Conservation (phyloP, 2,113 vertebrate species). For the Lamprotornis superbus region DNA sequence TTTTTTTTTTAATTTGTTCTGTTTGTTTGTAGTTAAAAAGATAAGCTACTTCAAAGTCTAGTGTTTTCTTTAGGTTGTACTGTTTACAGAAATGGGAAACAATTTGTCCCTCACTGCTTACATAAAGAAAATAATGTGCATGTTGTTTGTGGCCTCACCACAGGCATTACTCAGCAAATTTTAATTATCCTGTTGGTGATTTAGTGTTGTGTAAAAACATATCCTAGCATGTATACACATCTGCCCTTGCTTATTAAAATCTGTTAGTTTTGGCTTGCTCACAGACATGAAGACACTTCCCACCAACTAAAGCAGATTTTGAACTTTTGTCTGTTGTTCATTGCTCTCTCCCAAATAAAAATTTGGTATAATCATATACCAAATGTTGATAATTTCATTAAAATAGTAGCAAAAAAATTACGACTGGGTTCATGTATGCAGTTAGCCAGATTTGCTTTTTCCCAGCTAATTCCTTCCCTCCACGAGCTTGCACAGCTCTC, state of each 20-base stretch:
- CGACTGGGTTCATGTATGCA: fast-evolving
- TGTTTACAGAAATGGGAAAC: neutral
- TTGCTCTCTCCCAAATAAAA: neutral
- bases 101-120: neutral
- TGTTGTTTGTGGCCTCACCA: neutral
- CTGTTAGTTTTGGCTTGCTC: neutral
- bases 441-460: neutral
- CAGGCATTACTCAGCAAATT: neutral
- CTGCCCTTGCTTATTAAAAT: neutral
- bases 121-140: neutral
- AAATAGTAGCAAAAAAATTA: neutral
- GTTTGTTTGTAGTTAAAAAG: neutral
- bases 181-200: neutral
- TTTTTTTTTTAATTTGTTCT: neutral
- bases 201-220: neutral
- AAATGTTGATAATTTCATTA: neutral
- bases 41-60: neutral
- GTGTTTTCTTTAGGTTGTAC: neutral
- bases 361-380: neutral
- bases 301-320: neutral
- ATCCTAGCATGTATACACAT: neutral
- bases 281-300: neutral
- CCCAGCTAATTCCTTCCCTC: neutral
- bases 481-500: neutral
- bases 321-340: neutral